These are phyloP conservation scores for Cylas formicarius DNA, from an alignment of 1,140 invertebrate species.

Conservation along the genomic window DNA sequence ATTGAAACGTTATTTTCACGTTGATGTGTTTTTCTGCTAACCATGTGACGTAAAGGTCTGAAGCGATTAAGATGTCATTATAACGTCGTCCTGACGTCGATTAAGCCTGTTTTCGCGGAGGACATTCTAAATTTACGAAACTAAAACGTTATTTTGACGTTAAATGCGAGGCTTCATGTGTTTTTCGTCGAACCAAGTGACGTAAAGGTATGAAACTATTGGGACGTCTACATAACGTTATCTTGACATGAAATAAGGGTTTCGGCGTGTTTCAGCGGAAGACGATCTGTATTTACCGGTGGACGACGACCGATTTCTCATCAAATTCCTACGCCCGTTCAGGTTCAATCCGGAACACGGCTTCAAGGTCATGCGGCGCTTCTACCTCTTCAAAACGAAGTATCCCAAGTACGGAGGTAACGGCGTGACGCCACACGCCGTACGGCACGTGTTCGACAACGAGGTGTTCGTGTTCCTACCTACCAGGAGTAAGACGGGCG, in stretches of 20 bases:
- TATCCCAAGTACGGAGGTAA: constrained; percentile 48
- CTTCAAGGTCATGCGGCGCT: constrained; percentile 55
- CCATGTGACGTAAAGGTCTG: too few species aligned
- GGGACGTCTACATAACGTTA: too few species aligned
- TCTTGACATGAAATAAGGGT: not conserved
- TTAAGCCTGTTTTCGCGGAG: too few species aligned
- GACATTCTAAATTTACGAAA: not conserved
- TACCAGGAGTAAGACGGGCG: constrained; percentile 46
- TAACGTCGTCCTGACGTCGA: too few species aligned
- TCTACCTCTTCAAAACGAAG: constrained; percentile 50
- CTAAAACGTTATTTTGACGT: not conserved
- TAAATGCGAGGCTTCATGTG: not conserved
- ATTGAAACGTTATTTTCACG: too few species aligned
- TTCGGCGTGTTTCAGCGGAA: constrained; percentile 36
- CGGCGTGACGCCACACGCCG: constrained; percentile 45
- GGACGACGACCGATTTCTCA: constrained; percentile 61
- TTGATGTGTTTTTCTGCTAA: too few species aligned
- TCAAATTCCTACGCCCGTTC: constrained; percentile 69
- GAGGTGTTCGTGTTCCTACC: constrained; percentile 53
- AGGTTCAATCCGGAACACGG: constrained; percentile 75
- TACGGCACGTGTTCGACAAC: constrained; percentile 45
- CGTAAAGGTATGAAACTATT: too few species aligned
- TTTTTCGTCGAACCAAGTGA: not conserved
- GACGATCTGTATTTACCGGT: constrained; percentile 53
- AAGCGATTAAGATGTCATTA: too few species aligned